Evolutionary conservation across 2,113 vertebrate genomes (phyloP), one percentile per base, ranked within the genome.

Genomic region (Polyodon spathula): DNA sequence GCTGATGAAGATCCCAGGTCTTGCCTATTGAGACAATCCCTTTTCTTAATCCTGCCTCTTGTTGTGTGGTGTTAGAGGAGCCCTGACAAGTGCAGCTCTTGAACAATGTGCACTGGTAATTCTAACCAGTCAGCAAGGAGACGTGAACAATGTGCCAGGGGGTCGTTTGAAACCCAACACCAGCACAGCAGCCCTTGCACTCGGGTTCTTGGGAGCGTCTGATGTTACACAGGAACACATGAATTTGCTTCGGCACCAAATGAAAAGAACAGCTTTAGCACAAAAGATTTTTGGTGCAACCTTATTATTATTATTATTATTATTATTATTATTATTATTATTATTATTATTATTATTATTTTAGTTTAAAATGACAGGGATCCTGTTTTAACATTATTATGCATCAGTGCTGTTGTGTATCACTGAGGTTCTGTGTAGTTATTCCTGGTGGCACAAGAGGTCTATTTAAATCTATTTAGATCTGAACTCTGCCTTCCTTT

Each of bases 81-180:
- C 84, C 85, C 84, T 88, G 77, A 76, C 81, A 88, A 81, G 71
- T 65, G 78, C 73, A 77, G 70, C 75, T 78, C 59, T 73, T 40
- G 60, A 81, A 93, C 86, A 92, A 92, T 84, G 71, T 74, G 70
- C 63, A 77, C 80, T 83, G 84, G 85, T 92, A 93, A 95, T 93
- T 92, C 91, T 92, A 91, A 90, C 83, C 88, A 85, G 85, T 85
- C 90, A 85, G 92, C 88, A 90, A 92, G 91, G 88, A 84, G 87
- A 87, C 84, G 83, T 68, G 84, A 91, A 95, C 92, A 94, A 94
- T 91, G 85, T 89, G 78, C 57, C 66, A 62, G 71, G 88, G 82
- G 81, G 86, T 85, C 79, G 88, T 90, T 85, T 90, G 91, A 89
- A 95, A 95, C 83, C 86, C 78, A 84, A 95, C 86, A 88, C 89